These are phyloP conservation scores for Drosophila diplacantha DNA, from an alignment of 2,888 invertebrate genomes.

Conservation along the genomic window DNA sequence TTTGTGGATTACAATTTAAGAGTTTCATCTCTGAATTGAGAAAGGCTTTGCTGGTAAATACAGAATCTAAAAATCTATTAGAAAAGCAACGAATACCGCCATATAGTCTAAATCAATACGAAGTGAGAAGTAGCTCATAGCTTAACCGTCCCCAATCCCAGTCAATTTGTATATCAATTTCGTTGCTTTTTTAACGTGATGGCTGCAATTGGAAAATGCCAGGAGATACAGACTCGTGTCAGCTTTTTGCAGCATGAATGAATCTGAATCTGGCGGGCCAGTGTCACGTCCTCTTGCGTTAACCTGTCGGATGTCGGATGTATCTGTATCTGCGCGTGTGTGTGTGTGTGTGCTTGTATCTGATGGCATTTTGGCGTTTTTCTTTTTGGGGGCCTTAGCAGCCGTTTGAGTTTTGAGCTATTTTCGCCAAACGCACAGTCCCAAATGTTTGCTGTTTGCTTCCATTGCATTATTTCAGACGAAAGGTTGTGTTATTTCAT, in stretches of 20 bases:
- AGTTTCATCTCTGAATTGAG: too few species aligned
- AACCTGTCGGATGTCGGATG: slow-evolving; percentile 28
- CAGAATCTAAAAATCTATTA: not conserved
- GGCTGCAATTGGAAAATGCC: slow-evolving; percentile 55
- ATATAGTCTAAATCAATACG: not conserved
- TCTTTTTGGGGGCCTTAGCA: slow-evolving; percentile 53
- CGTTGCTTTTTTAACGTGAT: slow-evolving; percentile 18
- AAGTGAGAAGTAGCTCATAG: slow-evolving; percentile 6
- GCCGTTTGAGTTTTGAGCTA: slow-evolving; percentile 73
- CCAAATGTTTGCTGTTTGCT: slow-evolving; percentile 56
- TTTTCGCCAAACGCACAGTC: slow-evolving; percentile 60
- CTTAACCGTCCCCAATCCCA: slow-evolving; percentile 22
- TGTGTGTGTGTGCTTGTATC: slow-evolving; percentile 32
- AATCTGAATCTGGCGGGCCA: slow-evolving; percentile 54
- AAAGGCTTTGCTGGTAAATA: not conserved
- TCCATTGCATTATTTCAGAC: slow-evolving; percentile 62
- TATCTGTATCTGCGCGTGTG: slow-evolving; percentile 23
- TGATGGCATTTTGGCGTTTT: slow-evolving; percentile 36
- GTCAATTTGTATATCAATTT: slow-evolving; percentile 46
- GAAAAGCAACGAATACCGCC: not conserved
- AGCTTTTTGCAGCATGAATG: slow-evolving; percentile 60
- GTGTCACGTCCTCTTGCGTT: slow-evolving; percentile 50
- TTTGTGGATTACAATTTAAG: not conserved
- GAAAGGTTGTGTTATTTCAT: slow-evolving; percentile 53
- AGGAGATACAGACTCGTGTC: slow-evolving; percentile 44